Base-by-base conservation (phyloP, 2,888 invertebrate genomes). In the Rhodophaea formosa region DNA sequence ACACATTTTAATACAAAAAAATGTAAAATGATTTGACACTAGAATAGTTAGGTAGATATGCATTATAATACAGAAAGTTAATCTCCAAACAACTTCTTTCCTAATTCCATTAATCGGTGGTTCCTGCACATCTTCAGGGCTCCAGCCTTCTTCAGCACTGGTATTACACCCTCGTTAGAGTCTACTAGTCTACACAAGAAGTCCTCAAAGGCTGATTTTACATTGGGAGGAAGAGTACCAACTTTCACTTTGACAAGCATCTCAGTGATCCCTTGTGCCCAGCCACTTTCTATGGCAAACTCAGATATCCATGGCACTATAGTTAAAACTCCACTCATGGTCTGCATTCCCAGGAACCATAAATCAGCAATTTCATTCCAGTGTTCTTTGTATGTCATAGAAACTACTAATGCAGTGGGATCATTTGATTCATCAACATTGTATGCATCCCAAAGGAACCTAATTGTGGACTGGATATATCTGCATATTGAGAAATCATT, bases 301-400 rank as follows among this genome's bases (percentile, higher is more conserved):
- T 97, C 97, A 0, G 96, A 96, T 62, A 97, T 94, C 97, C 97
- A 97, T 3, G 97, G 96, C 62, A 97, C 93, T 61, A 95, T 93
- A 15, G 96, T 94, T 44, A 97, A 84, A 0, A 97, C 94, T 35
- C 95, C 94, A 73, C 96, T 94, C 93, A 98, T 95, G 1, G 97
- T 97, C 81, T 97, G 97, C 97, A 98, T 97, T 17, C 97, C 97
- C 62, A 98, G 91, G 83, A 97, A 98, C 98, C 98, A 98, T 12
- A 98, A 87, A 75, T 98, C 98, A 79, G 95, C 96, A 60, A 98
- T 93, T 80, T 97, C 97, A 90, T 94, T 94, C 98, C 98, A 98
- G 72, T 94, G 93, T 77, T 96, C 95, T 75, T 97, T 97, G 82
- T 98, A 98, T 2, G 94, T 91, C 91, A 97, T 95, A 0, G 97